Evolutionary conservation across 2,888 invertebrate species (phyloP).

Genomic region (Choristoneura rosaceana): DNA sequence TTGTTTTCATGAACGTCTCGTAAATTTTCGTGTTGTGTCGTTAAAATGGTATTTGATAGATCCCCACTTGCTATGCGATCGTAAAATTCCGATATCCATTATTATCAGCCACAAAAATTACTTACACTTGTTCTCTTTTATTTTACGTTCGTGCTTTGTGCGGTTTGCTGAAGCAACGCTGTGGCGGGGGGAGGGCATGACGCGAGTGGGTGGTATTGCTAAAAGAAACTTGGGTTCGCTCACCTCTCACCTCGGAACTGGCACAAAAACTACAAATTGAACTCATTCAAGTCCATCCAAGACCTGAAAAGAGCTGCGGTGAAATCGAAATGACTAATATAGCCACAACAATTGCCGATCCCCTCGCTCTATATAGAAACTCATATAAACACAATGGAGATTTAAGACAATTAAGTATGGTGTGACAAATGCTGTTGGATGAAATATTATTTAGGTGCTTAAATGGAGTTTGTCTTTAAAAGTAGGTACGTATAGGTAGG

Average conservation of each 20-base stretch:
- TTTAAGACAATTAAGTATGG: too few relatives aligned
- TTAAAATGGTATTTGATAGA: constrained; percentile 45
- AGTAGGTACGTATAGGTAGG: too few relatives aligned
- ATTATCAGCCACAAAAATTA: constrained; percentile 30
- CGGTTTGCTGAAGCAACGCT: constrained; percentile 11
- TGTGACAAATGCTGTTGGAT: too few relatives aligned
- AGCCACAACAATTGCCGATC: neutral
- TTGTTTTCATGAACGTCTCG: constrained; percentile 47
- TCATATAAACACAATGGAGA: too few relatives aligned
- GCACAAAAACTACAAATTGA: constrained; percentile 24
- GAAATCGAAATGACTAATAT: too few relatives aligned
- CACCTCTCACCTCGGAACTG: constrained; percentile 15
- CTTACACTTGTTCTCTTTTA: constrained; percentile 19
- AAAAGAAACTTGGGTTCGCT: constrained; percentile 24
- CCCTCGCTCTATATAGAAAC: too few relatives aligned
- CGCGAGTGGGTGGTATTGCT: constrained; percentile 22
- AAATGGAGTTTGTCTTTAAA: too few relatives aligned
- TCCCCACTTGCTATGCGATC: constrained; percentile 44
- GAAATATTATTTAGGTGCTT: too few relatives aligned
- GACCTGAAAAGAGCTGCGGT: neutral
- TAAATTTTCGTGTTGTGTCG: constrained; percentile 50
- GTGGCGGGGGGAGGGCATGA: neutral
- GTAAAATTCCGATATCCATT: constrained; percentile 42
- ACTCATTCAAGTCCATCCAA: constrained; percentile 12
- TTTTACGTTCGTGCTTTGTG: constrained; percentile 20